These are phyloP conservation scores for Onthophagus taurus DNA, from an alignment of 1,140 invertebrate species.

Conservation along the genomic window DNA sequence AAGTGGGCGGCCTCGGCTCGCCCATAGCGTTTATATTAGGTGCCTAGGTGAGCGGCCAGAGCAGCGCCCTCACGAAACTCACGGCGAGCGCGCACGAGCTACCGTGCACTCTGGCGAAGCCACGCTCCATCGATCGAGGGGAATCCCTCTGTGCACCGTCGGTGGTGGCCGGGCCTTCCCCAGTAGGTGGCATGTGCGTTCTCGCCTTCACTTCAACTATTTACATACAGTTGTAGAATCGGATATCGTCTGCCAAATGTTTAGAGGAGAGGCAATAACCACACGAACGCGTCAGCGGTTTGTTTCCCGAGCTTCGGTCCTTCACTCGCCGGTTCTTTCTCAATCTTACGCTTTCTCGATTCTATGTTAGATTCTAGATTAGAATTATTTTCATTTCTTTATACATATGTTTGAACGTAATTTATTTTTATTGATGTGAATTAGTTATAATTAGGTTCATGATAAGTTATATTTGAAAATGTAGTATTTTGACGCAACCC, in stretches of 20 bases:
- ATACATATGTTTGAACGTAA: no score
- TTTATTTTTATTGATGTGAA: no score
- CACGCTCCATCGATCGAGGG: slow-evolving; percentile 19
- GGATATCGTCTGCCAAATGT: slow-evolving; percentile 34
- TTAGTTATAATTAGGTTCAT: no score
- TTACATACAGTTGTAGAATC: slow-evolving; percentile 16
- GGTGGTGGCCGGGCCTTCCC: slow-evolving; percentile 9
- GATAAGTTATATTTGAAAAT: no score
- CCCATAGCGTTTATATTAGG: slow-evolving; percentile 33
- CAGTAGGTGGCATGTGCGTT: slow-evolving; percentile 13
- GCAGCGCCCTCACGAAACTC: slow-evolving; percentile 17
- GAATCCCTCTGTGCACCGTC: slow-evolving; percentile 22
- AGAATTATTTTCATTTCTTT: no score
- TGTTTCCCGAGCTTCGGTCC: no score
- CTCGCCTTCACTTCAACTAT: slow-evolving; percentile 15
- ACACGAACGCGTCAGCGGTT: slow-evolving; percentile 18
- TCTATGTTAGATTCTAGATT: no score
- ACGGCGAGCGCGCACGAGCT: slow-evolving; percentile 16
- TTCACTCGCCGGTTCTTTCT: no score
- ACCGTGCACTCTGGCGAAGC: slow-evolving; percentile 23
- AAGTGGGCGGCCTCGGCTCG: slow-evolving; percentile 29
- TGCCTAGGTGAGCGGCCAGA: slow-evolving; percentile 30
- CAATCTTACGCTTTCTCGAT: no score
- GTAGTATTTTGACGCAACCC: no score
- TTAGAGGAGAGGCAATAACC: slow-evolving; percentile 25